Conservation (phyloP, 37 sponge, comb jelly and placozoan species). For the Trichoplax adhaerens region DNA sequence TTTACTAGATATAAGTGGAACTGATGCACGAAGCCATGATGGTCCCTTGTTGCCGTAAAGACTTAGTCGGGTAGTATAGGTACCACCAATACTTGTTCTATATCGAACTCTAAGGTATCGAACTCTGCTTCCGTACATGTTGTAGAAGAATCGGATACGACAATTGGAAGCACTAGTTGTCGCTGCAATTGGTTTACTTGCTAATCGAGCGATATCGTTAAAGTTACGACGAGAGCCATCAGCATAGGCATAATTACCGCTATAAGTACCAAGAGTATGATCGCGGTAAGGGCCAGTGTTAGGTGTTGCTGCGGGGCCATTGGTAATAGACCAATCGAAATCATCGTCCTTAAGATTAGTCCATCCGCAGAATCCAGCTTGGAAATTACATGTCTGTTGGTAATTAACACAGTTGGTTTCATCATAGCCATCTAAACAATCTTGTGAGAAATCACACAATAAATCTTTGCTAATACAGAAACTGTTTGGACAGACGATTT, state of each 20-base stretch:
- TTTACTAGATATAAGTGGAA: too few relatives aligned
- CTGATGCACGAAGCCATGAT: too few relatives aligned
- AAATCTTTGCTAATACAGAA: not conserved
- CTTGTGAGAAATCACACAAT: not conserved
- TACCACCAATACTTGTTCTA: too few relatives aligned
- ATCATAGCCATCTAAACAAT: conserved; percentile 7
- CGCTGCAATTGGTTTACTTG: not conserved
- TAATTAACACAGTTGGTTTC: not conserved
- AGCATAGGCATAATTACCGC: conserved; percentile 2
- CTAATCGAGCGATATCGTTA: not conserved
- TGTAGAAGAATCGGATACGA: conserved; percentile 1
- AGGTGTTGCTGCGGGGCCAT: not conserved
- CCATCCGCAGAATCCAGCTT: conserved; percentile 1
- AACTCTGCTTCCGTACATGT: conserved; percentile 9
- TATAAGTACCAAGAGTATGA: conserved; percentile 1
- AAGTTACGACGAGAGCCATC: conserved; percentile 1
- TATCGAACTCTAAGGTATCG: too few relatives aligned
- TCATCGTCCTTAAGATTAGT: not conserved
- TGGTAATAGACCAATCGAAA: not conserved
- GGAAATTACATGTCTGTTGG: not conserved
- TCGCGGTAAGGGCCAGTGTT: conserved; percentile 2
- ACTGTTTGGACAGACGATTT: too few relatives aligned
- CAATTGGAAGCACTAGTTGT: not conserved
- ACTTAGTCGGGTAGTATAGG: too few relatives aligned
- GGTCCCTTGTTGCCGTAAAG: too few relatives aligned